Percentiles rank a stretch among this genome's conserved stretches.
These are phyloP conservation scores for Picus viridis DNA, from an alignment of 2,797 vertebrate species.

Conservation along the genomic window DNA sequence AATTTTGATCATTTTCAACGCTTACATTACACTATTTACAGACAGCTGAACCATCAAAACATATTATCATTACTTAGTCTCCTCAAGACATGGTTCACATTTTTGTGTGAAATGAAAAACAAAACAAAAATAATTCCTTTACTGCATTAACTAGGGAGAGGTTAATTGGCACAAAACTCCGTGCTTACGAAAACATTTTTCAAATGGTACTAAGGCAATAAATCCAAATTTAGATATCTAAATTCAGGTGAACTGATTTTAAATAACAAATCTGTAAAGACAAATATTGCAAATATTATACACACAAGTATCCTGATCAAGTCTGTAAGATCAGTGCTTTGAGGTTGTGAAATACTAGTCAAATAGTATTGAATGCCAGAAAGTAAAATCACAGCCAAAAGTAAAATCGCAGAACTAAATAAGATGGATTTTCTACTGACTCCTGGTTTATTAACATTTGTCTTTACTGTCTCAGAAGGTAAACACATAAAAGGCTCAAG, in stretches of 20 bases:
- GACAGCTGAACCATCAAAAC: not conserved
- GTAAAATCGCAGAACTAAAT: not conserved
- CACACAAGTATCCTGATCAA: not conserved
- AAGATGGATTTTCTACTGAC: not conserved
- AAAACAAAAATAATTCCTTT: not conserved
- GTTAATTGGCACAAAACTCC: not conserved
- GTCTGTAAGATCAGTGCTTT: not conserved
- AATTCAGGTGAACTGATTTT: not conserved
- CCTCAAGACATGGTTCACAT: not conserved
- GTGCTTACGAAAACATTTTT: not conserved
- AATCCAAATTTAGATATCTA: not conserved
- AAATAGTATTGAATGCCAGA: not conserved
- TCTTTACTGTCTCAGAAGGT: not conserved
- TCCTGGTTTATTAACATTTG: not conserved
- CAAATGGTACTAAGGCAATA: not conserved
- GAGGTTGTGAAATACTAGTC: not conserved
- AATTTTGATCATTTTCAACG: not conserved
- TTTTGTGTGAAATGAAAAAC: not conserved
- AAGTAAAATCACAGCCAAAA: not conserved
- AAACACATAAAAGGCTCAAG: not conserved
- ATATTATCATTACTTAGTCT: not conserved
- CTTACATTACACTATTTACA: not conserved
- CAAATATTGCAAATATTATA: not conserved
- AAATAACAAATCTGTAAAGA: not conserved
- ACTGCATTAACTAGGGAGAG: not conserved